These are phyloP conservation scores for Neria commutata DNA, from an alignment of 2,888 invertebrate species.

Conservation along the genomic window DNA sequence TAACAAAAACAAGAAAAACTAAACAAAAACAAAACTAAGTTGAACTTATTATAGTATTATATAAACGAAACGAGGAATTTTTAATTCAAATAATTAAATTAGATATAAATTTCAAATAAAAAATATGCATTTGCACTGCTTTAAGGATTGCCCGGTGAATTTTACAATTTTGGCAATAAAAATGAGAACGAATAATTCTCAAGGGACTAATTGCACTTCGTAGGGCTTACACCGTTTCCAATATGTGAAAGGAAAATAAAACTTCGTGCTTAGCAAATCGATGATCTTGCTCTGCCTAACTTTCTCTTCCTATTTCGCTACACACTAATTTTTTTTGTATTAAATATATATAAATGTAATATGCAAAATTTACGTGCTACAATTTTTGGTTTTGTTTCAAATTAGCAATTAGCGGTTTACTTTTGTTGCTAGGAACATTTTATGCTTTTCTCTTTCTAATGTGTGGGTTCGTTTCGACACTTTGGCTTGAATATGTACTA, in stretches of 20 bases:
- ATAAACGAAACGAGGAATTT: conserved; percentile 9
- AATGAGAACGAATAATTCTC: too few relatives aligned
- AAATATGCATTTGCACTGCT: not conserved
- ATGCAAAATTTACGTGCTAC: not conserved
- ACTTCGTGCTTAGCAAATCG: too few relatives aligned
- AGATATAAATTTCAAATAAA: conserved; percentile 25
- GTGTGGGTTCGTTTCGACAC: not conserved
- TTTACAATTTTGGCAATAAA: conserved; percentile 33
- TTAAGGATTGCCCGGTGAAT: too few relatives aligned
- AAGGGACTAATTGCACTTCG: conserved; percentile 4
- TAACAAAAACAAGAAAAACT: not conserved
- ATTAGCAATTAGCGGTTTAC: conserved; percentile 13
- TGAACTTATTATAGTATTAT: too few relatives aligned
- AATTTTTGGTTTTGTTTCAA: conserved; percentile 25
- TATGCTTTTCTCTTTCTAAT: not conserved
- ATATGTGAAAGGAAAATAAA: not conserved
- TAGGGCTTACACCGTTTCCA: too few relatives aligned
- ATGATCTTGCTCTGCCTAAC: too few relatives aligned
- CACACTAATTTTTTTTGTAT: not conserved
- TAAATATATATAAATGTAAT: not conserved
- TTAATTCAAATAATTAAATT: conserved; percentile 16
- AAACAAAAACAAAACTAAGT: not conserved
- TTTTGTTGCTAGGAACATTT: conserved; percentile 2
- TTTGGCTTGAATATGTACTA: not conserved
- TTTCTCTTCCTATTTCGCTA: too few relatives aligned